Evolutionary conservation across 37 sponge, comb jelly and placozoan species (phyloP).

Genomic region (Aphrocallistes beatrix): DNA sequence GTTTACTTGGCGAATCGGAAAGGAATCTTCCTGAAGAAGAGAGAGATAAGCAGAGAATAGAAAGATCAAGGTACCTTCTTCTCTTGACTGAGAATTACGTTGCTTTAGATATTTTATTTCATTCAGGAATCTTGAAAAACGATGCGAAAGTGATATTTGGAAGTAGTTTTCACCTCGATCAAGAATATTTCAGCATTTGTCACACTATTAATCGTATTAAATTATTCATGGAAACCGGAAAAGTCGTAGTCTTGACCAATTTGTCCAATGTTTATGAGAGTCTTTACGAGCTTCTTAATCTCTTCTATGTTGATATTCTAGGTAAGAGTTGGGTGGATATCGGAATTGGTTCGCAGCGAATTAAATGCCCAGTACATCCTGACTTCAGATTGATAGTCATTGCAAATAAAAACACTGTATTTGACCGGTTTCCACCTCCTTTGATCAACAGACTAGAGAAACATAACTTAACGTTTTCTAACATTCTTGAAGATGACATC

Average conservation of each 20-base stretch:
- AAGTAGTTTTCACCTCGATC: background rate
- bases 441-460: background rate
- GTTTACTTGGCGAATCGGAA: too few species aligned
- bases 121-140: background rate
- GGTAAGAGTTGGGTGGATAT: background rate
- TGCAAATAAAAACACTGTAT: background rate
- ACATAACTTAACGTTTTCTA: background rate
- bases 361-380: background rate
- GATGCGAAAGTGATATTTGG: slow-evolving; percentile 3
- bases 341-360: background rate
- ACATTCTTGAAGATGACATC: background rate
- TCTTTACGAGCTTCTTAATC: background rate
- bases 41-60: too few species aligned
- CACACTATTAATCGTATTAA: background rate
- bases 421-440: background rate
- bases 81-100: background rate
- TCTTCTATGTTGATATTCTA: background rate
- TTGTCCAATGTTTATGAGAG: background rate
- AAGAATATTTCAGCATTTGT: background rate
- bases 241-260: background rate
- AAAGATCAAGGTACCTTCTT: background rate
- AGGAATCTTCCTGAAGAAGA: too few species aligned
- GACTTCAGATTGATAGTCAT: background rate
- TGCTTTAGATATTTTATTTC: background rate
- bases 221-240: background rate